These are phyloP conservation scores for Lordiphosa andalusiaca DNA, from an alignment of 2,888 invertebrate genomes.

Conservation along the genomic window DNA sequence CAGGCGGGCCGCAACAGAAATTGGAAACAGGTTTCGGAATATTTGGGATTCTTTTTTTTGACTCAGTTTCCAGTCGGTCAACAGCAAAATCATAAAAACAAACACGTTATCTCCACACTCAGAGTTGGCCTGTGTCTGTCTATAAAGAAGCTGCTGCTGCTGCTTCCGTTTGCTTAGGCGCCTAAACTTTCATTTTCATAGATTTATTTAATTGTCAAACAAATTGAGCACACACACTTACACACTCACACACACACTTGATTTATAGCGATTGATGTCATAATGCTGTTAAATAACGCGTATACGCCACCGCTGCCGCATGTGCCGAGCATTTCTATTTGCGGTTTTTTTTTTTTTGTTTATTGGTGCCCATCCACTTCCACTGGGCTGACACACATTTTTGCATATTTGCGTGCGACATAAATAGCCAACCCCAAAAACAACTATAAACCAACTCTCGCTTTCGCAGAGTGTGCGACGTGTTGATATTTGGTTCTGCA, in stretches of 20 bases:
- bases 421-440: conserved; percentile 39
- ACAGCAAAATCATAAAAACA: neutral
- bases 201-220: conserved; percentile 56
- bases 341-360: conserved; percentile 29
- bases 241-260: conserved; percentile 22
- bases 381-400: conserved; percentile 63
- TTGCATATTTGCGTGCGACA: conserved; percentile 57
- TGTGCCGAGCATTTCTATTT: conserved; percentile 63
- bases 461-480: conserved; percentile 63
- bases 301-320: conserved; percentile 43
- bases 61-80: too few relatives aligned
- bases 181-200: conserved; percentile 52
- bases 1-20: too few relatives aligned
- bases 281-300: conserved; percentile 65
- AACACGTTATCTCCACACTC: neutral
- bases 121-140: too few relatives aligned
- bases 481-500: conserved; percentile 56
- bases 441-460: conserved; percentile 50
- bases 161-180: conserved; percentile 24
- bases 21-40: too few relatives aligned
- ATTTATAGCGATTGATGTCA: conserved; percentile 50
- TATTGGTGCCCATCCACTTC: conserved; percentile 50
- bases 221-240: conserved; percentile 47
- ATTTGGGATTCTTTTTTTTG: too few relatives aligned
- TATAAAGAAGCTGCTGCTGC: neutral